Evolutionary conservation across 2,113 vertebrate species (phyloP).

Genomic region (Apaloderma vittatum): DNA sequence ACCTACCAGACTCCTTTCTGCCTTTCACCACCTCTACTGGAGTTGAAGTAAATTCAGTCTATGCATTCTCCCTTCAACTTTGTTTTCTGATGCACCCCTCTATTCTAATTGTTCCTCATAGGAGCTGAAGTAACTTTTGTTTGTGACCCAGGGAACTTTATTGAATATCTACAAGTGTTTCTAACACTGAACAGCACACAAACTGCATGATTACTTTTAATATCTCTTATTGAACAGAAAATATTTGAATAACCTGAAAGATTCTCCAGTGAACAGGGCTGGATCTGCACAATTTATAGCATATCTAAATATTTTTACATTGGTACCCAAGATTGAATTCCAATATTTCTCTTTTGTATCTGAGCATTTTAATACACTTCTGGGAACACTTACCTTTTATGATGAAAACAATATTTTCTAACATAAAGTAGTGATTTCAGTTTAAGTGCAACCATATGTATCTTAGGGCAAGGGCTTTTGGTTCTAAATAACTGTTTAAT

Average conservation of each 20-base stretch:
- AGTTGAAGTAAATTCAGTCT: slow-evolving; percentile 28
- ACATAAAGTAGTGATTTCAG: slow-evolving; percentile 67
- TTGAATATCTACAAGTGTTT: slow-evolving; percentile 57
- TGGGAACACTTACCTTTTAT: slow-evolving; percentile 76
- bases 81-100: slow-evolving; percentile 53
- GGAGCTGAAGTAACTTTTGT: slow-evolving; percentile 36
- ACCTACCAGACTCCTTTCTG: slow-evolving; percentile 51
- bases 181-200: slow-evolving; percentile 64
- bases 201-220: slow-evolving; percentile 43
- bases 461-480: slow-evolving; percentile 5
- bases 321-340: slow-evolving; percentile 69
- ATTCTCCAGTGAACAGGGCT: slow-evolving; percentile 60
- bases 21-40: slow-evolving; percentile 36
- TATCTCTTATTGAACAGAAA: slow-evolving; percentile 54
- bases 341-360: slow-evolving; percentile 72
- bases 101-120: slow-evolving; percentile 1
- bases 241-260: slow-evolving; percentile 78
- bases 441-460: slow-evolving; percentile 70
- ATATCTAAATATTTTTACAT: slow-evolving; percentile 73
- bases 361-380: slow-evolving; percentile 65
- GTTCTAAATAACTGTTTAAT: slow-evolving; percentile 37
- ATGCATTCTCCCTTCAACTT: slow-evolving; percentile 32
- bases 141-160: slow-evolving; percentile 62
- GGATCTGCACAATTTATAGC: slow-evolving; percentile 68
- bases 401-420: slow-evolving; percentile 77